Conservation (phyloP, 2,113 vertebrate genomes). For the Solenodon paradoxus region DNA sequence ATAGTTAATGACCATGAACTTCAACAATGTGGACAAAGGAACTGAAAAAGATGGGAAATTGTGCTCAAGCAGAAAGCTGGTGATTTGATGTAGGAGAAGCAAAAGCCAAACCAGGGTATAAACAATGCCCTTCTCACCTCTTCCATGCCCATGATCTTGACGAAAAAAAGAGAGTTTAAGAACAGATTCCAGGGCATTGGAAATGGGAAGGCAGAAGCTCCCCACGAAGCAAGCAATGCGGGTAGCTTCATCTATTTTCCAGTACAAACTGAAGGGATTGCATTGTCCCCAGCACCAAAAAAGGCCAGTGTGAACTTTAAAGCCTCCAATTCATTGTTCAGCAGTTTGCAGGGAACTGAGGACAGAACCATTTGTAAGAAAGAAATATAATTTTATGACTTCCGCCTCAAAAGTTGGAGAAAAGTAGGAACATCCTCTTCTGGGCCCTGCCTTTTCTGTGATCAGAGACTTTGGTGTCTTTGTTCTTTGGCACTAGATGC, state of each 20-base stretch:
- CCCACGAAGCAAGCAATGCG: neutral
- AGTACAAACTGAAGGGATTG: neutral
- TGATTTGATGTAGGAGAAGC: neutral
- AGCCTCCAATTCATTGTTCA: constrained; percentile 31
- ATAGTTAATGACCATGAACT: neutral
- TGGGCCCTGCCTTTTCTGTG: neutral
- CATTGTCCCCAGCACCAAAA: constrained; percentile 6
- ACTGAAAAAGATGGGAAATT: neutral
- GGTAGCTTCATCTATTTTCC: constrained; percentile 13
- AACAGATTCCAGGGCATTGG: neutral
- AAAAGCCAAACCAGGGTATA: neutral
- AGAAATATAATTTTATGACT: neutral
- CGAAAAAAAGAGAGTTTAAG: neutral
- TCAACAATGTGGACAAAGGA: neutral
- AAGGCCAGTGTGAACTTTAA: constrained; percentile 59
- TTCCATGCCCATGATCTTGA: neutral
- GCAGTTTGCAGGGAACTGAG: neutral
- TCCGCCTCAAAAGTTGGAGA: neutral
- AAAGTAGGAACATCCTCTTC: neutral
- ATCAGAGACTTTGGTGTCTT: neutral
- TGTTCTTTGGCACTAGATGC: neutral
- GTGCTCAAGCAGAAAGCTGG: neutral
- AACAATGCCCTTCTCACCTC: neutral
- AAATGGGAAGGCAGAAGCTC: neutral
- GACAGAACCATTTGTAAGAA: neutral